Conservation (phyloP, 1,140 invertebrate species). For the Ladona fulva region DNA sequence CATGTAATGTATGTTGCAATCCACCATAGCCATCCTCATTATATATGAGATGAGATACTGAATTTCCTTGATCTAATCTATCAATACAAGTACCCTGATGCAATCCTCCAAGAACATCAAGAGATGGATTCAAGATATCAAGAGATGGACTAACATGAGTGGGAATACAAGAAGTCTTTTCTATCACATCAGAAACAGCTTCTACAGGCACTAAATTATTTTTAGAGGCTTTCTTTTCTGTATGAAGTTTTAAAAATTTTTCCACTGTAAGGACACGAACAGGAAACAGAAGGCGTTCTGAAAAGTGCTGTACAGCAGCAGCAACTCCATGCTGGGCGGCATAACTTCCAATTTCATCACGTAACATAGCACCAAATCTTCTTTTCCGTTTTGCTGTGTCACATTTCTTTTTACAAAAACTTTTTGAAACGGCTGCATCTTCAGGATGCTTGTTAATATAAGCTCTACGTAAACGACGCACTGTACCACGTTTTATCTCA, state of each 20-base stretch:
- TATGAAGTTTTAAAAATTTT: constrained; percentile 31
- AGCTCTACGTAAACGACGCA: neutral
- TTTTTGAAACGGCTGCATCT: neutral
- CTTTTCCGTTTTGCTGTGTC: neutral
- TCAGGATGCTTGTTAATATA: neutral
- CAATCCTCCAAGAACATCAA: constrained; percentile 14
- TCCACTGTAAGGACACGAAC: constrained; percentile 29
- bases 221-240: constrained; percentile 16
- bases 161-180: constrained; percentile 13
- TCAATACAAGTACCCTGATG: too few species aligned
- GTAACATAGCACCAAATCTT: constrained; percentile 29
- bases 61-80: too few species aligned
- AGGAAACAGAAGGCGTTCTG: constrained; percentile 23
- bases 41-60: too few species aligned
- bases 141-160: constrained; percentile 19
- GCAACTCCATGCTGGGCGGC: constrained; percentile 31
- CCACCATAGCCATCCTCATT: too few species aligned
- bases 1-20: too few species aligned
- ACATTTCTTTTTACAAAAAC: neutral
- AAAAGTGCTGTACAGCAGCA: constrained; percentile 29
- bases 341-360: constrained; percentile 33
- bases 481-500: neutral
- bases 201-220: too few species aligned
- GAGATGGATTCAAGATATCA: constrained; percentile 22
- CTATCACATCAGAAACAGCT: too few species aligned